These are phyloP conservation scores for Villa cingulata DNA, from an alignment of 2,888 invertebrate genomes.

Conservation along the genomic window DNA sequence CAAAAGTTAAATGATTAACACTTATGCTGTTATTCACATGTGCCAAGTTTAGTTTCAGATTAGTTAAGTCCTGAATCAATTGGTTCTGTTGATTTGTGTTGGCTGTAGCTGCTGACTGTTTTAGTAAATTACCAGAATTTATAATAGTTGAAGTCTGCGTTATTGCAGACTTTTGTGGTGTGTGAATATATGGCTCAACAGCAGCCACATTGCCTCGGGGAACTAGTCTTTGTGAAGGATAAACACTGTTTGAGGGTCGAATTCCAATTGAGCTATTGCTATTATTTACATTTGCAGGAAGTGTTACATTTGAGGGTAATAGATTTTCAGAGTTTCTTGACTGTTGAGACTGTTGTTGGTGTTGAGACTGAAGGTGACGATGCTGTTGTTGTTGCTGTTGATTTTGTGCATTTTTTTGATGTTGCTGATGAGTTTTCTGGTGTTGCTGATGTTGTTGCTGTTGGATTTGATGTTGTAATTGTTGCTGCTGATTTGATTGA, in stretches of 20 bases:
- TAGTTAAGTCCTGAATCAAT: constrained; percentile 34
- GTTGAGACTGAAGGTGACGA: constrained; percentile 16
- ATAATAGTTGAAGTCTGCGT: constrained; percentile 21
- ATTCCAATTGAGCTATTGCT: constrained; percentile 16
- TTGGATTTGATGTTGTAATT: constrained; percentile 21
- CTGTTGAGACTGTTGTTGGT: constrained; percentile 20
- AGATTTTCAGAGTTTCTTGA: constrained; percentile 12
- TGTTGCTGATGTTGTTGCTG: constrained; percentile 17
- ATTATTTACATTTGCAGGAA: constrained; percentile 2
- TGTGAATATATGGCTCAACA: constrained; percentile 77
- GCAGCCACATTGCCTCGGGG: constrained; percentile 71
- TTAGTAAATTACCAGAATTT: constrained; percentile 28
- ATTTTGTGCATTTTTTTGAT: constrained; percentile 11
- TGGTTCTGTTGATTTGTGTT: constrained; percentile 34
- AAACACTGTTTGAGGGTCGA: constrained; percentile 24
- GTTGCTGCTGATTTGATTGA: constrained; percentile 38
- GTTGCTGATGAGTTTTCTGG: constrained; percentile 38
- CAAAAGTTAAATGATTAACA: constrained; percentile 40
- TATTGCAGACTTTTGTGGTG: constrained; percentile 49
- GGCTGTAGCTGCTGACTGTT: constrained; percentile 31
- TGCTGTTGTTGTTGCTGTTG: constrained; percentile 21
- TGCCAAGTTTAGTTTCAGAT: constrained; percentile 25
- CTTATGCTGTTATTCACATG: constrained; percentile 36
- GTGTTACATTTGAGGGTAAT: neutral
- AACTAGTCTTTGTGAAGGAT: constrained; percentile 29